phyloP scores from a whole-genome alignment of 2,797 vertebrate genomes.

The Helicolenus hilgendorfi region DNA sequence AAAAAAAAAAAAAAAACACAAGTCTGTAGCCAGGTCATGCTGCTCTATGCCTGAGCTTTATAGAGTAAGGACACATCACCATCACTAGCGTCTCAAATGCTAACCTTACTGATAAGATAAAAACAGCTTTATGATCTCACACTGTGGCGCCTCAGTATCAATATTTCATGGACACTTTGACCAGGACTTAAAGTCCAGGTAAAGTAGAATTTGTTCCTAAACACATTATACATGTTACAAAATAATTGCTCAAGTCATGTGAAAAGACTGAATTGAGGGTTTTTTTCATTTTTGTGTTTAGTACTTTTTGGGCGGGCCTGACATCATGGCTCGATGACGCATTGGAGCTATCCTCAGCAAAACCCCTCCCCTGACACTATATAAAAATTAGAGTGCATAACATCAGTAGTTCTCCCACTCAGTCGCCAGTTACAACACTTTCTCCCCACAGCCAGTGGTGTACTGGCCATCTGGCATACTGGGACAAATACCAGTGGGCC shows the following conservation, averaged over 20 bases:
- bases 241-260: too few relatives aligned
- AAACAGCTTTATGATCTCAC: not conserved
- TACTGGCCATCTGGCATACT: not conserved
- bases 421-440: not conserved
- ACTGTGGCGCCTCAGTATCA: not conserved
- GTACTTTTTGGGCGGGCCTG: too few relatives aligned
- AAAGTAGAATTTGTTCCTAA: too few relatives aligned
- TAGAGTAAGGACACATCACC: not conserved
- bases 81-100: slow-evolving; percentile 4
- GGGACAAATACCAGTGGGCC: not conserved
- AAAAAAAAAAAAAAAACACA: slow-evolving; percentile 8
- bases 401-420: not conserved
- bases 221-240: too few relatives aligned
- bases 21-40: slow-evolving; percentile 8
- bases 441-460: not conserved
- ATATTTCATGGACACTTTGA: not conserved
- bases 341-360: not conserved
- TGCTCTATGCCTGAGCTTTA: not conserved
- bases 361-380: not conserved
- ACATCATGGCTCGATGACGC: not conserved
- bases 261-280: too few relatives aligned
- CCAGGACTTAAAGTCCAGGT: not conserved
- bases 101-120: not conserved
- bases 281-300: too few relatives aligned
- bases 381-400: not conserved